Conservation (phyloP, 2,113 vertebrate genomes). For the Odocoileus virginianus region DNA sequence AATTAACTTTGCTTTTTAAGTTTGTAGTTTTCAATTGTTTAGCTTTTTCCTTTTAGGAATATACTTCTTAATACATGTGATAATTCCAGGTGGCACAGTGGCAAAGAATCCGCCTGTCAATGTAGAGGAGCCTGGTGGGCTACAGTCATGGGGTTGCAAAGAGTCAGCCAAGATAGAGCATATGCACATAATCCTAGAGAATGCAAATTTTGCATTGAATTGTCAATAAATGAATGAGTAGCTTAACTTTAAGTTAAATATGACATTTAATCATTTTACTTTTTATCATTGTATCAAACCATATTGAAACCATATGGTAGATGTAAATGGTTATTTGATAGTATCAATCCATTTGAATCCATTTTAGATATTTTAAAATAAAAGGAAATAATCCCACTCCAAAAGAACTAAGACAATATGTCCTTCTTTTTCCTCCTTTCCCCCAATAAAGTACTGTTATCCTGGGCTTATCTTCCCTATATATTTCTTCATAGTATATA, state of each 20-base stretch:
- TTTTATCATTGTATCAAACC: background rate
- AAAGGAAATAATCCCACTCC: background rate
- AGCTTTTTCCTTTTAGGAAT: background rate
- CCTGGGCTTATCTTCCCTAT: background rate
- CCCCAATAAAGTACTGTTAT: background rate
- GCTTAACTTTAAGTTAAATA: background rate
- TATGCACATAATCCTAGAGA: background rate
- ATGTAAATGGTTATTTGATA: background rate
- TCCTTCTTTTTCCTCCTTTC: background rate
- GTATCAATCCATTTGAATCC: background rate
- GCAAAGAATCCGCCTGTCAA: background rate
- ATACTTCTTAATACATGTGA: background rate
- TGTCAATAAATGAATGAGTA: background rate
- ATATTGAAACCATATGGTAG: background rate
- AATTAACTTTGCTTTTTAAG: background rate
- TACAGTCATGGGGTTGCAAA: background rate
- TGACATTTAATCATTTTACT: background rate
- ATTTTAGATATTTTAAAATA: conserved; percentile 22
- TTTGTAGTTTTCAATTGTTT: background rate
- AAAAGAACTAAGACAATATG: background rate
- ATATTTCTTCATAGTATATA: background rate
- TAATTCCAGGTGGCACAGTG: background rate
- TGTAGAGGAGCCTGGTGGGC: background rate
- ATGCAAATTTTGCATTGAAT: background rate
- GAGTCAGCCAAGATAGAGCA: background rate